These are phyloP conservation scores for Esox lucius DNA, from an alignment of 2,797 vertebrate genomes.

Conservation along the genomic window DNA sequence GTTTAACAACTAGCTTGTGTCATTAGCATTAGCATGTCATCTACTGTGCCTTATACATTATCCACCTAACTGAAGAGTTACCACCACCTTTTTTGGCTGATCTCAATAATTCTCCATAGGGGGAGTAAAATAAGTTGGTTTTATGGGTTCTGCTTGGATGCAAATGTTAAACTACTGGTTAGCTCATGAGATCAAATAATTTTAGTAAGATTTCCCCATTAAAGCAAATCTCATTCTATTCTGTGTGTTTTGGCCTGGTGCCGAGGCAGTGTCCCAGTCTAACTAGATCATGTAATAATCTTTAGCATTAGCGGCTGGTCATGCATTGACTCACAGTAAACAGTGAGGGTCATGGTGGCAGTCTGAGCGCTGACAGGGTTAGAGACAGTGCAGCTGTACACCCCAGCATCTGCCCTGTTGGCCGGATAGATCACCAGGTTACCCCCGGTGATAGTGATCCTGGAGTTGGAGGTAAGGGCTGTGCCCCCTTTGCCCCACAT, in stretches of 20 bases:
- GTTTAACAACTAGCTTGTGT: not conserved
- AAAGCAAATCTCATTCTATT: not conserved
- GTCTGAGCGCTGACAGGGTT: slow-evolving; percentile 71
- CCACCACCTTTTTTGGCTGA: too few species aligned
- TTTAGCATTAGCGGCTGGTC: not conserved
- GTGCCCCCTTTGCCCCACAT: slow-evolving; percentile 67
- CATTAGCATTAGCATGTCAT: not conserved
- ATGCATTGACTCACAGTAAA: slow-evolving; percentile 73
- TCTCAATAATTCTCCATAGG: too few species aligned
- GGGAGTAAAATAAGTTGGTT: too few species aligned
- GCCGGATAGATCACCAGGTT: slow-evolving; percentile 68
- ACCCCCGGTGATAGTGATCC: slow-evolving; percentile 62
- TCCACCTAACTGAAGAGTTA: not conserved
- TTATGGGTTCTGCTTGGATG: too few species aligned
- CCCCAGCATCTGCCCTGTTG: slow-evolving; percentile 64
- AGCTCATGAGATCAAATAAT: too few species aligned
- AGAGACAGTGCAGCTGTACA: slow-evolving; percentile 72
- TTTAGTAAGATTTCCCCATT: not conserved
- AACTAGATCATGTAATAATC: not conserved
- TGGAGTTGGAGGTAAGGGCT: slow-evolving; percentile 51
- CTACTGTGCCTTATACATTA: not conserved
- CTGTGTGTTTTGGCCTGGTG: not conserved
- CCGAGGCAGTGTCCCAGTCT: not conserved
- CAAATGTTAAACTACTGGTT: too few species aligned
- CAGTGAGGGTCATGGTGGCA: slow-evolving; percentile 58